Evolutionary conservation across 2,113 vertebrate genomes (phyloP).

Genomic region (Pycnonotus jocosus): DNA sequence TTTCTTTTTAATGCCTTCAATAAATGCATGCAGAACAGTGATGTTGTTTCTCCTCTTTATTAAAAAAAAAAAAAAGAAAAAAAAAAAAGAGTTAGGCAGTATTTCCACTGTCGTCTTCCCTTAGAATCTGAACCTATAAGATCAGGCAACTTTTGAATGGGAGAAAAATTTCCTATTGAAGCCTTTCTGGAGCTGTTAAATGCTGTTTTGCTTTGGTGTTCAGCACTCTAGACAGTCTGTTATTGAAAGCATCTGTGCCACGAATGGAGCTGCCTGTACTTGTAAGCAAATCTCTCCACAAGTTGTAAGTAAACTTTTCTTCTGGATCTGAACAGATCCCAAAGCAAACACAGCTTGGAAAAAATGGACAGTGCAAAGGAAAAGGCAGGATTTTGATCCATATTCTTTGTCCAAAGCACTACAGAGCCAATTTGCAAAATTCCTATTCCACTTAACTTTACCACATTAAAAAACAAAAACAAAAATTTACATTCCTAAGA

Average conservation of each 20-base stretch:
- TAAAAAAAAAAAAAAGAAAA: not conserved
- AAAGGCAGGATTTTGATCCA: constrained; percentile 13
- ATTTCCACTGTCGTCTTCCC: constrained; percentile 20
- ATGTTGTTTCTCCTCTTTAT: not conserved
- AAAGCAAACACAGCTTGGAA: constrained; percentile 55
- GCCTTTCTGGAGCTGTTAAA: constrained; percentile 1
- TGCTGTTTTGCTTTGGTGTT: constrained; percentile 18
- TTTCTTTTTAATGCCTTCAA: constrained; percentile 48
- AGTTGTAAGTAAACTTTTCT: constrained; percentile 4
- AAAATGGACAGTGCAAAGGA: constrained; percentile 28
- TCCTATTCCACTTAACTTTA: constrained; percentile 16
- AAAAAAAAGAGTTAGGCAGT: not conserved
- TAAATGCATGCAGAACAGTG: constrained; percentile 53
- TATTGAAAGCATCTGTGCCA: constrained; percentile 8
- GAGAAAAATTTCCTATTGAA: not conserved
- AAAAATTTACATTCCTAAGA: not conserved
- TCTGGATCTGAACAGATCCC: constrained; percentile 25
- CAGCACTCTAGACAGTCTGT: constrained; percentile 14
- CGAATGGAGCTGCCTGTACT: not conserved
- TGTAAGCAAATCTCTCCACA: not conserved
- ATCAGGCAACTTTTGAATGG: constrained; percentile 1
- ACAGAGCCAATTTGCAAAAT: not conserved
- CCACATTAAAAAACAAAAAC: not conserved
- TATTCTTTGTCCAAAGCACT: constrained; percentile 21
- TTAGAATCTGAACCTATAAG: constrained; percentile 31